Evolutionary conservation across 30 jellyfish, hydroid and myxozoan species (phyloP).

Genomic region (Aurelia aurita): DNA sequence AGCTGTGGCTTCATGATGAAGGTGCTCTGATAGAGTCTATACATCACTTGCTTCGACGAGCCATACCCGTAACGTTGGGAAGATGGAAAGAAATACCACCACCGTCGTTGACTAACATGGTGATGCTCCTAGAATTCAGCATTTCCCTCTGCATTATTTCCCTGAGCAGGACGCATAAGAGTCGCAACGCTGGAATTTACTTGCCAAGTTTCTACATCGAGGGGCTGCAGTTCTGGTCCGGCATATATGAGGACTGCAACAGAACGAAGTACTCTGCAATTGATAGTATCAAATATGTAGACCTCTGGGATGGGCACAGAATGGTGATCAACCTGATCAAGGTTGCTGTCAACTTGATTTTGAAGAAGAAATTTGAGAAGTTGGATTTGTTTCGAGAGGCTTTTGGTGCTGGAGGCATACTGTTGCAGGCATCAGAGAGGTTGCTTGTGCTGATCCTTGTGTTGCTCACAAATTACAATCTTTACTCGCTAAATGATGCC

Average conservation of each 20-base stretch:
- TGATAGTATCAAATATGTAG: slow-evolving; percentile 20
- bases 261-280: slow-evolving; percentile 18
- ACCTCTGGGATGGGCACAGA: background rate
- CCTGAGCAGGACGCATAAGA: slow-evolving; percentile 21
- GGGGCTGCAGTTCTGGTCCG: slow-evolving; percentile 53
- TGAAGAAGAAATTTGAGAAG: background rate
- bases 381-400: slow-evolving; percentile 25
- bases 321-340: background rate
- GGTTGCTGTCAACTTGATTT: background rate
- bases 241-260: background rate
- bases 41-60: slow-evolving; percentile 46
- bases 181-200: background rate
- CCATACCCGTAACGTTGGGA: background rate
- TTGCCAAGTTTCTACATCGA: slow-evolving; percentile 50
- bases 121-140: slow-evolving; percentile 50
- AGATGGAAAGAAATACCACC: background rate
- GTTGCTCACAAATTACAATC: slow-evolving; percentile 17
- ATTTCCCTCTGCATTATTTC: slow-evolving; percentile 41
- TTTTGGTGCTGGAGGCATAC: slow-evolving; percentile 1
- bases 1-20: slow-evolving; percentile 36
- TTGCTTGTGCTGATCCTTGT: slow-evolving; percentile 37
- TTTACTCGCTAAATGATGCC: background rate
- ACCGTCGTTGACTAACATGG: slow-evolving; percentile 24
- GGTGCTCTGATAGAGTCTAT: slow-evolving; percentile 31
- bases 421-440: slow-evolving; percentile 11